Conservation (phyloP, 1,140 invertebrate genomes). For the Caenorhabditis inopinata region DNA sequence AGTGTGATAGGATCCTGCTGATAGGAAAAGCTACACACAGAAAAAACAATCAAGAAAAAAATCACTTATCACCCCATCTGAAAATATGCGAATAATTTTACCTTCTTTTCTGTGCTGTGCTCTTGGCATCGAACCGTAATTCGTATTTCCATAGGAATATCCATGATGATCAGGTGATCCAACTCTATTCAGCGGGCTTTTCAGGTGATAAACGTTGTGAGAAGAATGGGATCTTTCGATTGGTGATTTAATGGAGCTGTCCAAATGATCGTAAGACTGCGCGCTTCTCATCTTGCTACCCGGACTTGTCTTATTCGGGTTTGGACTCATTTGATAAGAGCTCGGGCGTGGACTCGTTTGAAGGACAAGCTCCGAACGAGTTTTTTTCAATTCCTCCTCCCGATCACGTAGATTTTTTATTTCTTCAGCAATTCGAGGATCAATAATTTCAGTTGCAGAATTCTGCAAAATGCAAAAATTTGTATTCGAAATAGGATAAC, state of each 20-base stretch:
- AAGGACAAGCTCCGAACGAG: slow-evolving; percentile 41
- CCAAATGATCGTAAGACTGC: slow-evolving; percentile 22
- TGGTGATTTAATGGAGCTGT: neutral
- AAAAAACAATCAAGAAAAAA: no score
- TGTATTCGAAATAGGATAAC: neutral
- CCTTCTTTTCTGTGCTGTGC: neutral
- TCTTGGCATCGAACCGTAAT: slow-evolving; percentile 13
- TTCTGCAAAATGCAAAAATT: neutral
- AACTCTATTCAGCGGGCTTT: neutral
- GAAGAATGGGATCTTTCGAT: slow-evolving; percentile 24
- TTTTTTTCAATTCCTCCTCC: slow-evolving; percentile 45
- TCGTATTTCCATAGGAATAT: neutral
- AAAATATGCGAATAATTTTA: neutral
- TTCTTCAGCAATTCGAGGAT: slow-evolving; percentile 45
- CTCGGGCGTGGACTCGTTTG: neutral
- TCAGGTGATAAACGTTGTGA: slow-evolving; percentile 4
- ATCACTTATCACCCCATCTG: no score
- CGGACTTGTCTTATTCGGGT: slow-evolving; percentile 19
- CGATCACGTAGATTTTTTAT: slow-evolving; percentile 46
- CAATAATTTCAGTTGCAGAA: slow-evolving; percentile 35
- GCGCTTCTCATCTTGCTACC: slow-evolving; percentile 14
- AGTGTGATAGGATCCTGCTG: neutral
- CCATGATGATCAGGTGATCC: neutral
- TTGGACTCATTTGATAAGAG: slow-evolving; percentile 3
- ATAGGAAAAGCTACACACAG: no score